Evolutionary conservation across 2,888 invertebrate genomes (phyloP), one percentile per base, ranked within the genome.

Genomic region (Helicoverpa assulta): DNA sequence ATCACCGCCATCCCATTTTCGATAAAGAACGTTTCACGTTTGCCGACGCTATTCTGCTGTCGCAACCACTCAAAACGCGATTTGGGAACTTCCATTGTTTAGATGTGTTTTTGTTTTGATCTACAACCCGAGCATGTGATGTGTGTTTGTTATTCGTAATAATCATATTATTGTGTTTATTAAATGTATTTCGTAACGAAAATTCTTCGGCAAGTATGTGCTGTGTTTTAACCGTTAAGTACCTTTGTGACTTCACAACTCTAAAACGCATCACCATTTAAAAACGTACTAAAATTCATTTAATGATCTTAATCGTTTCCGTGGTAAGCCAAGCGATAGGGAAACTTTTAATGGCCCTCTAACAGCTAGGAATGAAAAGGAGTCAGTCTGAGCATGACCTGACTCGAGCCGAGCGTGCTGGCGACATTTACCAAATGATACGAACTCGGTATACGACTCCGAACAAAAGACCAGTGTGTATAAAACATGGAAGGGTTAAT

Each of bases 331-430:
- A 14, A 67, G 78, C 68, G 52, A 19, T 29, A 47, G 79, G 69
- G 72, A 86, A 92, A 90, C 84, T 92, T 91, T 90, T 90, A 91
- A 92, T 92, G 86, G 63, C 60, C 50, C 63, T 57, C 76, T 81
- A 78, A 83, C 66, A 67, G 75, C 60, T 26, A n/a, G 58, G 63
- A 59, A 53, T 26, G 57, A 64, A 61, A 68, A 72, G 54, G 47
- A 69, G 51, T 29, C 26, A 21, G 40, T 47, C 52, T 43, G 62
- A 69, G 54, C 62, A 65, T 58, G 62, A 59, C 62, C 60, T 53
- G 51, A 66, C n/a, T 37, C 47, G 21, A 70, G n/a, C 19, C 43
- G 12, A 67, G 55, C 72, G 57, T 59, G 66, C 33, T 40, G 40
- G 59, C 52, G 72, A 67, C 76, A 59, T 67, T 61, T 66, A 66